Percentiles rank a stretch among this genome's conserved stretches.
Evolutionary conservation across 2,113 vertebrate genomes (phyloP).

Genomic region (Eulacestoma nigropectus): DNA sequence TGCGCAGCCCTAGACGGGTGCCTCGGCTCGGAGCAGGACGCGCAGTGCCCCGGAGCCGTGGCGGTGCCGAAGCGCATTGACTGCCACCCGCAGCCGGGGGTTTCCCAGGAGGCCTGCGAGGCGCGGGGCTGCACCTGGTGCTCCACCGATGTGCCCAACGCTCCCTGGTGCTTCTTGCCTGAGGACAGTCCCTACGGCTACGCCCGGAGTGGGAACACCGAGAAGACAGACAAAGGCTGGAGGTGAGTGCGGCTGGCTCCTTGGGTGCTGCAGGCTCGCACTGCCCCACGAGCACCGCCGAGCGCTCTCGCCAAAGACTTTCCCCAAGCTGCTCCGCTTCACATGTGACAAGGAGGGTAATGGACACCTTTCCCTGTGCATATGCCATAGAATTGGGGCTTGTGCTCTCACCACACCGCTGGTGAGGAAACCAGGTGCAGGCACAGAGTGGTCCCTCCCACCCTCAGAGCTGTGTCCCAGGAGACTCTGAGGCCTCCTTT

Average conservation of each 20-base stretch:
- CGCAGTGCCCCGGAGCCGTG: accelerated
- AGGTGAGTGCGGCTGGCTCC: not conserved
- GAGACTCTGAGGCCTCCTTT: not conserved
- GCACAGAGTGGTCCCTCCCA: not conserved
- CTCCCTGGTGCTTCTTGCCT: conserved; percentile 25
- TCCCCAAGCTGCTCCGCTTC: accelerated
- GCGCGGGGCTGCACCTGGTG: not conserved
- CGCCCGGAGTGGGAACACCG: accelerated
- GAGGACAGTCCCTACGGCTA: not conserved
- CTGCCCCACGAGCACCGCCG: accelerated
- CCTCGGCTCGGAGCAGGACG: not conserved
- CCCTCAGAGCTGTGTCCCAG: not conserved
- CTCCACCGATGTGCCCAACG: not conserved
- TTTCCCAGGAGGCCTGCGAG: not conserved
- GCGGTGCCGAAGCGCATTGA: not conserved
- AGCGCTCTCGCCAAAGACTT: accelerated
- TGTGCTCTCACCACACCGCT: accelerated
- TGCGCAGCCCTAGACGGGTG: not conserved
- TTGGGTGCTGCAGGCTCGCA: accelerated
- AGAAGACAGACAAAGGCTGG: conserved; percentile 3
- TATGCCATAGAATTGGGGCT: accelerated
- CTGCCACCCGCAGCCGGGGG: not conserved
- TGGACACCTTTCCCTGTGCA: accelerated
- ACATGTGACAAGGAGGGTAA: accelerated
- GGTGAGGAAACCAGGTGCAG: not conserved